Conservation (phyloP, 2,888 invertebrate genomes). For the Drosophila rellima region DNA sequence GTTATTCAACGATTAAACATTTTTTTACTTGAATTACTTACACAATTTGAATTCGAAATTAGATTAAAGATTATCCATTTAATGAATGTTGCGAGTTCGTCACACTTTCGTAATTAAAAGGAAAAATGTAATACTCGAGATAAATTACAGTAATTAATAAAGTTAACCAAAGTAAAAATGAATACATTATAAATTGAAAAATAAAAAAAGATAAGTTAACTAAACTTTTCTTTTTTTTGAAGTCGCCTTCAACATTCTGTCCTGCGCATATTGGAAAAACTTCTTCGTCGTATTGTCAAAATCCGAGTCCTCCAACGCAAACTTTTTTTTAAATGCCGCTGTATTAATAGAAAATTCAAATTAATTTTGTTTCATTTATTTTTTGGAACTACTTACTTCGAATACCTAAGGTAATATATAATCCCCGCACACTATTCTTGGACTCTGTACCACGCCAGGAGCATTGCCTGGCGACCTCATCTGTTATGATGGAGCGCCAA, state of each 20-base stretch:
- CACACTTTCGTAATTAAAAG: no score
- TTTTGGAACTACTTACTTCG: background rate
- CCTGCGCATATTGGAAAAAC: background rate
- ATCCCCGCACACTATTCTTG: background rate
- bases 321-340: background rate
- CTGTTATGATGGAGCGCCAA: background rate
- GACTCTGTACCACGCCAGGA: conserved; percentile 1
- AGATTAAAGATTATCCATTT: no score
- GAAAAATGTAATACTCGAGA: no score
- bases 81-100: no score
- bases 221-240: background rate
- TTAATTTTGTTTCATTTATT: background rate
- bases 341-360: background rate
- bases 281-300: background rate
- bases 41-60: no score
- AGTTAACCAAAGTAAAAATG: no score
- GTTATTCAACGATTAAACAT: no score
- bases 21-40: no score
- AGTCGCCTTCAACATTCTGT: background rate
- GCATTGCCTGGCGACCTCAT: background rate
- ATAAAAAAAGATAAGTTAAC: background rate
- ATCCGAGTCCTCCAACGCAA: background rate
- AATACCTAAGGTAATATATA: background rate
- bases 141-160: no score
- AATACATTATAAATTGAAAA: background rate